Base-by-base conservation (phyloP, 1,140 invertebrate species). In the Fragariocoptes setiger region DNA sequence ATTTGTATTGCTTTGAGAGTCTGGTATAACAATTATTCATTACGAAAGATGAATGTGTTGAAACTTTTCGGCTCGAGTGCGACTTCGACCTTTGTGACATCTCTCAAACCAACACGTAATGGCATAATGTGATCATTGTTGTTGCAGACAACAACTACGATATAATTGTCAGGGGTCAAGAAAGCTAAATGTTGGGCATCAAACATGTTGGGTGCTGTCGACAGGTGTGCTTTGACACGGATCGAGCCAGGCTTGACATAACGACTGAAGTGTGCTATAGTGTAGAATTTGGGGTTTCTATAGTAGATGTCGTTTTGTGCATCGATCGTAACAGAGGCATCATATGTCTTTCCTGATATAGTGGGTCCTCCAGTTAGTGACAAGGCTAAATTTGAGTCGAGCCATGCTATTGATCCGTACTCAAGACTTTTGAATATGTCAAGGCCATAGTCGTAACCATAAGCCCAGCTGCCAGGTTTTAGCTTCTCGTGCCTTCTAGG, bases 231-330 rank as follows among this genome's bases (percentile, higher is more conserved):
- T 5, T 40, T 20, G 17, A 46, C 39, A 19, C 45, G 15, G 12
- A 12, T 5, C n/a, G 35, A 40, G 12, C 38, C 36, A 3, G 44
- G 43, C 16, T 3, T 3, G 3, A 41, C 12, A 40, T 8, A 47
- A 16, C 20, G n/a, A 20, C 35, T 39, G 3, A 42, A 42, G 36
- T 46, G 37, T 2, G 17, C 44, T 2, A 37, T 4, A 4, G 31
- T 38, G 18, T 42, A 46, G 17, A 46, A 42, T 19, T 40, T 21
- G 12, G 36, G 44, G 12, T 45, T 40, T 15, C 20, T 40, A 19
- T 40, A 40, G 18, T 18, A 40, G n/a, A 19, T 20, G 8, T 15
- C 18, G 3, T 40, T 40, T 20, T 12, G 8, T 17, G 39, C 16
- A 40, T 40, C 19, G 4, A 40, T 20, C 17, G 21, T 16, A 16